Percentiles rank a stretch among this genome's conserved stretches.
These are phyloP conservation scores for Fabriciana adippe DNA, from an alignment of 2,888 invertebrate genomes.

Conservation along the genomic window DNA sequence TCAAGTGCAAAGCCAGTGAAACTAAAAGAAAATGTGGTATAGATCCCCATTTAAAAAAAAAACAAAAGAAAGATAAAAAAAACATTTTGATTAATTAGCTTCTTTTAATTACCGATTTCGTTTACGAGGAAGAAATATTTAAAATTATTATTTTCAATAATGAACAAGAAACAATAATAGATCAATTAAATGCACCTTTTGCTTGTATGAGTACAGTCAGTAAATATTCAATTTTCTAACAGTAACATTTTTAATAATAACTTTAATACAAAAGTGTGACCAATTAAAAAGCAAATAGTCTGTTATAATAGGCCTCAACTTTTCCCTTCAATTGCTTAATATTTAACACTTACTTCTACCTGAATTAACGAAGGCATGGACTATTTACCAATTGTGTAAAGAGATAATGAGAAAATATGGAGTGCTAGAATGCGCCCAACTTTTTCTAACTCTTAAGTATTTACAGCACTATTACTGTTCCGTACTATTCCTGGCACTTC, in stretches of 20 bases:
- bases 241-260: constrained; percentile 45
- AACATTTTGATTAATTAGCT: no score
- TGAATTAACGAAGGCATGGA: constrained; percentile 38
- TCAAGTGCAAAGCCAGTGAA: no score
- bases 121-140: no score
- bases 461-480: constrained; percentile 39
- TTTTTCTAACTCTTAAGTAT: constrained; percentile 23
- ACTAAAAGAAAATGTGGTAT: no score
- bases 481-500: neutral
- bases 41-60: no score
- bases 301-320: constrained; percentile 43
- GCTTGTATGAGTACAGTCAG: constrained; percentile 31
- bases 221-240: constrained; percentile 46
- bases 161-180: no score
- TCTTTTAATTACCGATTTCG: no score
- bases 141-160: no score
- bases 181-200: constrained; percentile 20
- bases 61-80: no score
- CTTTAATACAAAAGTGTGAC: constrained; percentile 44
- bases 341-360: neutral
- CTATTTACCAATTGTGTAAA: constrained; percentile 40
- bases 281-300: constrained; percentile 46
- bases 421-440: constrained; percentile 14
- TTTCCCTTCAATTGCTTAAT: constrained; percentile 25
- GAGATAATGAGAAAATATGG: constrained; percentile 40